These are phyloP conservation scores for Hippocampus comes DNA, from an alignment of 2,113 vertebrate genomes.

Conservation along the genomic window DNA sequence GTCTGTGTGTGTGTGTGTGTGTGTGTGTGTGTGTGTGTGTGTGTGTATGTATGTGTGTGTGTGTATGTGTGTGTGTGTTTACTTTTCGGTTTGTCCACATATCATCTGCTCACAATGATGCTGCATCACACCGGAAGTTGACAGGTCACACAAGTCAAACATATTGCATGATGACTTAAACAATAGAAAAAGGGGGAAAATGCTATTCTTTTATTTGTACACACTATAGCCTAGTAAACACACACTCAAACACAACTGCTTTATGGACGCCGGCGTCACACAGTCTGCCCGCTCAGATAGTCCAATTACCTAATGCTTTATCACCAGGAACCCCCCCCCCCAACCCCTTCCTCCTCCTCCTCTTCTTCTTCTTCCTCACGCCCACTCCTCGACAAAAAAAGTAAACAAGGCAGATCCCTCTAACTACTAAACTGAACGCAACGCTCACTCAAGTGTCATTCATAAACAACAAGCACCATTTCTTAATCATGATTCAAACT, in stretches of 20 bases:
- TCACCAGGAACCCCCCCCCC: conserved; percentile 55
- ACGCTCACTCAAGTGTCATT: background rate
- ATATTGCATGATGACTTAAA: background rate
- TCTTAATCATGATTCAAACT: background rate
- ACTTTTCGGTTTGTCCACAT: conserved; percentile 23
- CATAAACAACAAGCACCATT: background rate
- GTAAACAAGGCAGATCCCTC: conserved; percentile 64
- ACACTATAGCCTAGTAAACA: conserved; percentile 14
- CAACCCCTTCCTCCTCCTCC: background rate
- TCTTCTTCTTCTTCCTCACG: background rate
- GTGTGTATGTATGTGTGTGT: background rate
- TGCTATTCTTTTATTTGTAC: background rate
- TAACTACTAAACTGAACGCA: background rate
- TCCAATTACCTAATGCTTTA: conserved; percentile 75
- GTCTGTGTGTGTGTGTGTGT: background rate
- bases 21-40: conserved; percentile 2
- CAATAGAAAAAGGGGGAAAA: too few species aligned
- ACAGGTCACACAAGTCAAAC: background rate
- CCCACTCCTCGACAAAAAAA: conserved; percentile 37
- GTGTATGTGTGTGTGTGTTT: conserved; percentile 8
- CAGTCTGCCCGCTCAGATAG: conserved; percentile 75
- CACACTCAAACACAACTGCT: conserved; percentile 38
- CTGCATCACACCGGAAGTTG: background rate
- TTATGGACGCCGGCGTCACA: conserved; percentile 73
- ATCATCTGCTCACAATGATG: conserved; percentile 8